These are phyloP conservation scores for Bradypus variegatus DNA, from an alignment of 2,797 vertebrate species.

Conservation along the genomic window DNA sequence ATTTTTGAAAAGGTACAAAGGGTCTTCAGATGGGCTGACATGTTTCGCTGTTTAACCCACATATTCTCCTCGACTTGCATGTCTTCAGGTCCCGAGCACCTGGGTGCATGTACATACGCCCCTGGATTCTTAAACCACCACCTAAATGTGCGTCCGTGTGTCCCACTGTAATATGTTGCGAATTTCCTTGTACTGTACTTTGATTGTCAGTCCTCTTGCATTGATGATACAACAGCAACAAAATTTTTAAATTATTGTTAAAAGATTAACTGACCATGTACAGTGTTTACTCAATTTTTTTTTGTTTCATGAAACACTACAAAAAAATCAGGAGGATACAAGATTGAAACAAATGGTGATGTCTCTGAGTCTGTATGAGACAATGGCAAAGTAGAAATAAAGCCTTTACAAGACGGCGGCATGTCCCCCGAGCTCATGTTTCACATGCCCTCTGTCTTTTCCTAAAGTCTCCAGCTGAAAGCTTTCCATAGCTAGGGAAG, in stretches of 20 bases:
- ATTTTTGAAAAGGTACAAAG: conserved; percentile 54
- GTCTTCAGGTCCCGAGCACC: conserved; percentile 88
- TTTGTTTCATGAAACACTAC: conserved; percentile 73
- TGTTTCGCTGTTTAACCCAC: conserved; percentile 79
- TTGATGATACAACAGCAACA: conserved; percentile 74
- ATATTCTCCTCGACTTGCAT: conserved; percentile 84
- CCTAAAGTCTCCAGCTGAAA: not conserved
- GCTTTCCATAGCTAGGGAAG: not conserved
- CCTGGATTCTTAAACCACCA: conserved; percentile 75
- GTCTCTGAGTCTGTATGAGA: conserved; percentile 82
- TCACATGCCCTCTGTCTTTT: not conserved
- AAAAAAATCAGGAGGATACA: conserved; percentile 74
- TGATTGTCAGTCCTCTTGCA: conserved; percentile 83
- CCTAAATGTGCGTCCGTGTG: conserved; percentile 70
- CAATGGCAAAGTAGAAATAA: conserved; percentile 75
- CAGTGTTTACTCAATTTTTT: conserved; percentile 78
- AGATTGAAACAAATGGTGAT: conserved; percentile 79
- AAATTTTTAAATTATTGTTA: conserved; percentile 87
- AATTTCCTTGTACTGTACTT: conserved; percentile 79
- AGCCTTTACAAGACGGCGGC: conserved; percentile 55
- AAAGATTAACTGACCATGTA: conserved; percentile 81
- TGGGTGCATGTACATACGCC: conserved; percentile 93
- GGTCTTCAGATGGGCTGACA: conserved; percentile 78
- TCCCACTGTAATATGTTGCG: conserved; percentile 75
- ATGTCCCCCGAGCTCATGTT: not conserved